A percentile compares a stretch with the other conserved stretches of the same genome.
phyloP scores from a whole-genome alignment of 2,113 vertebrate genomes.

The Sigmodon hispidus region DNA sequence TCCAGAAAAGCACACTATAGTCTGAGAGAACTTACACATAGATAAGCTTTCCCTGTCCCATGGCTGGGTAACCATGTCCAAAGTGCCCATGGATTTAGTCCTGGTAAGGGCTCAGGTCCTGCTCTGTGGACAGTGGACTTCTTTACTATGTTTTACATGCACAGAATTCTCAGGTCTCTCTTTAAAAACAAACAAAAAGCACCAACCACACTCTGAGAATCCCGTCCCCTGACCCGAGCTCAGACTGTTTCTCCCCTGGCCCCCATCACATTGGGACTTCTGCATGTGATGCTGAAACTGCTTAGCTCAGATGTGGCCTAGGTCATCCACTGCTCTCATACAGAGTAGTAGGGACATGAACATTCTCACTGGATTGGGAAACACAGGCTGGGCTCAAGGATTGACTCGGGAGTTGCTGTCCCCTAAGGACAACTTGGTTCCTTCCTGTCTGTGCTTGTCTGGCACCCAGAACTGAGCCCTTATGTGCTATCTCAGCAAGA shows the following conservation, averaged over 20 bases:
- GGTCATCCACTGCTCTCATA: not conserved
- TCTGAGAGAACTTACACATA: not conserved
- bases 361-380: not conserved
- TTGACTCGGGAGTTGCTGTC: not conserved
- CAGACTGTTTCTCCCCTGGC: not conserved
- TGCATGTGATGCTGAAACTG: not conserved
- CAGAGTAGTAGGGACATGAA: not conserved
- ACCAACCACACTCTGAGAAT: not conserved
- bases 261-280: too few relatives aligned
- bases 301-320: rapidly evolving
- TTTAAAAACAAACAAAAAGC: not conserved
- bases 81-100: rapidly evolving
- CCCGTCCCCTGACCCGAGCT: not conserved
- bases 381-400: not conserved
- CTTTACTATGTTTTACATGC: not conserved
- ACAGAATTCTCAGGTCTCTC: not conserved
- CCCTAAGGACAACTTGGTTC: too few relatives aligned
- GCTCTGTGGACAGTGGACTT: not conserved
- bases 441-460: not conserved
- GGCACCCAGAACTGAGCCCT: too few relatives aligned
- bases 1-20: not conserved
- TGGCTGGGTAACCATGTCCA: not conserved
- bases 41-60: too few relatives aligned
- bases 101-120: not conserved
- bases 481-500: not conserved